Percentiles rank a stretch among this genome's conserved stretches.
These are phyloP conservation scores for Papilio elwesi DNA, from an alignment of 2,888 invertebrate genomes.

Conservation along the genomic window DNA sequence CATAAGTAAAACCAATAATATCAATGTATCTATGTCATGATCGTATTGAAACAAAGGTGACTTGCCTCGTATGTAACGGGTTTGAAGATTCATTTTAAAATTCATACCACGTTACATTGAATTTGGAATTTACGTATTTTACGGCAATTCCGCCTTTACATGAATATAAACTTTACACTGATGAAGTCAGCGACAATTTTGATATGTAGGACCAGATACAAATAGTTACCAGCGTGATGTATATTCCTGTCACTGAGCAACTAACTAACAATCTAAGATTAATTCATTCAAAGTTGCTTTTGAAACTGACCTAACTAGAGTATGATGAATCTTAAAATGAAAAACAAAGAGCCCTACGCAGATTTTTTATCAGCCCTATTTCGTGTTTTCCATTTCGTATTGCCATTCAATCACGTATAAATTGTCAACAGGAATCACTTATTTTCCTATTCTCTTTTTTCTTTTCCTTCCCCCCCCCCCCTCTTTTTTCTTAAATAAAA, in stretches of 20 bases:
- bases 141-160: constrained; percentile 21
- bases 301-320: not conserved
- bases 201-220: constrained; percentile 16
- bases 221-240: not conserved
- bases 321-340: not conserved
- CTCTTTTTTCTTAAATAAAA: too few relatives aligned
- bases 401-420: too few relatives aligned
- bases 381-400: too few relatives aligned
- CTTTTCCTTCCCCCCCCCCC: too few relatives aligned
- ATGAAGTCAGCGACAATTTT: constrained; percentile 21
- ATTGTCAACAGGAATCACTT: too few relatives aligned
- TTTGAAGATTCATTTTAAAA: constrained; percentile 15
- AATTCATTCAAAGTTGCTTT: not conserved
- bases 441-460: too few relatives aligned
- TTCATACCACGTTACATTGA: constrained; percentile 26
- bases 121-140: constrained; percentile 34
- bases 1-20: not conserved
- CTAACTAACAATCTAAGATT: not conserved
- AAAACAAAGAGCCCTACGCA: not conserved
- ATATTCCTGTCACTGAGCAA: constrained; percentile 10
- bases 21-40: constrained; percentile 22
- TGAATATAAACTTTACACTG: constrained; percentile 6
- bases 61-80: not conserved
- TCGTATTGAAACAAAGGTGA: constrained; percentile 22
- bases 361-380: too few relatives aligned